Evolutionary conservation across 2,888 invertebrate species (phyloP).

Genomic region (Diabrotica balteata): DNA sequence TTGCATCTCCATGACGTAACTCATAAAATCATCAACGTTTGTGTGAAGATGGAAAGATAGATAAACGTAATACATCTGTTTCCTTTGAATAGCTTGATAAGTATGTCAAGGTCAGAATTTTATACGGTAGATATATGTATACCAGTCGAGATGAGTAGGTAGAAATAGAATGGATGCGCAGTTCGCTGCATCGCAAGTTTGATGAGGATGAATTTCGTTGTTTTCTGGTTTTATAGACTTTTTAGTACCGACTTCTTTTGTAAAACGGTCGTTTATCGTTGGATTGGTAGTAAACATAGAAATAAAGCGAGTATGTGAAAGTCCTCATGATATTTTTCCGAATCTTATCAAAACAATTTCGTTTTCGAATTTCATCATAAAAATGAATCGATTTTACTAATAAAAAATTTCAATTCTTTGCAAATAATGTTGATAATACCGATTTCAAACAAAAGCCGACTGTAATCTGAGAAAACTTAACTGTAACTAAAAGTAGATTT

Average conservation of each 20-base stretch:
- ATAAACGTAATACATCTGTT: constrained; percentile 17
- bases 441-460: no score
- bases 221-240: not conserved
- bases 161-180: constrained; percentile 2
- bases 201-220: constrained; percentile 2
- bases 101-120: constrained; percentile 31
- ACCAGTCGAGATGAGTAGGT: constrained; percentile 1
- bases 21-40: constrained; percentile 1
- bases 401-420: no score
- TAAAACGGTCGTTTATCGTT: not conserved
- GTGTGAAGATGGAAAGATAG: constrained; percentile 17
- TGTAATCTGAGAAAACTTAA: no score
- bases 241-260: not conserved
- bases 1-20: constrained; percentile 37
- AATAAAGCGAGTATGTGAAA: not conserved
- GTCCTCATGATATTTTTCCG: no score
- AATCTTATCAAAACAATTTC: no score
- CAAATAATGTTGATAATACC: no score
- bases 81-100: constrained; percentile 14
- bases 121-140: constrained; percentile 5
- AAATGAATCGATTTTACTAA: no score
- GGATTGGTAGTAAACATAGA: not conserved
- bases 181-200: constrained; percentile 3
- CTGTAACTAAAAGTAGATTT: no score
- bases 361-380: no score